Evolutionary conservation across 1,140 invertebrate genomes (phyloP), one percentile per base, ranked within the genome.

Genomic region (Glomeris maerens): DNA sequence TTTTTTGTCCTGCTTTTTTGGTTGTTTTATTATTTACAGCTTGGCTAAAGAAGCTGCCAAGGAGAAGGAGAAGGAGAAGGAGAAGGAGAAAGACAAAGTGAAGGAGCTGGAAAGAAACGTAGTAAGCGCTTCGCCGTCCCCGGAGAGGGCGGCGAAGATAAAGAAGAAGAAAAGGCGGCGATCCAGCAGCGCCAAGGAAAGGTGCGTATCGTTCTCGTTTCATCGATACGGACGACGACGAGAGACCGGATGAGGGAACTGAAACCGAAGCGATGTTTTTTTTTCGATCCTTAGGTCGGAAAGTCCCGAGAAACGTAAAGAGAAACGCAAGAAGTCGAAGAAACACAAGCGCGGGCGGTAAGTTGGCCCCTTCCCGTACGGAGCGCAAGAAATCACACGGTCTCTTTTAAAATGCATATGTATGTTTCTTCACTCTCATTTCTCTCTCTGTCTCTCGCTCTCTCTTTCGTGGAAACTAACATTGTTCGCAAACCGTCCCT

Each of bases 1-100:
- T n/a, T n/a, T 76, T 17, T 63, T 81, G 42, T 72, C 80, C 39
- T 72, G 74, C 28, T 79, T 77, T n/a, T 79, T 79, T 14, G 27
- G n/a, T 21, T 22, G 17, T 20, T 17, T 14, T n/a, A 27, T 36
- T 2, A 67, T 64, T 10, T 66, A 64, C n/a, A 61, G 66, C 47
- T 54, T 55, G 29, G 62, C 45, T 27, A 51, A 44, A n/a, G 51
- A 56, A 14, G 47, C 57, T 7, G 52, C 50, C 31, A 57, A 59
- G 49, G 58, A 62, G 27, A 52, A 44, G 17, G 40, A 49, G 47
- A 54, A 46, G 23, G 44, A 31, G 62, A 44, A 53, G 50, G 27
- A 51, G 28, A 47, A 29, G 22, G 50, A 52, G 27, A 56, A 53
- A 38, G 27, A 49, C 14, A 51, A 55, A 46, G 57, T 55, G 41